These are phyloP conservation scores for Cyprinella venusta DNA, from an alignment of 2,797 vertebrate genomes.

Conservation along the genomic window DNA sequence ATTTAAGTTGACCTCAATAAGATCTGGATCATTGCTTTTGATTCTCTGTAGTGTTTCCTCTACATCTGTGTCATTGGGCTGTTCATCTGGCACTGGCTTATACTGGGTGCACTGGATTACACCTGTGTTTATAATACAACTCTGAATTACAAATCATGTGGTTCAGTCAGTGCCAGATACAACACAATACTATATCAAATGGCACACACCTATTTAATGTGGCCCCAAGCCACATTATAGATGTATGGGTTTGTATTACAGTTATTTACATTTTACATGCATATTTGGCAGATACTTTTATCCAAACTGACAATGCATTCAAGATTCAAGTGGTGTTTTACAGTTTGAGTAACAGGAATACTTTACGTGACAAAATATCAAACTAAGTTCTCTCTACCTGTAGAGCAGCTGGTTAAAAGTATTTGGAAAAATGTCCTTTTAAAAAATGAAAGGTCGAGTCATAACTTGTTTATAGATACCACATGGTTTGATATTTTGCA, in stretches of 20 bases:
- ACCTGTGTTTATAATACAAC: constrained; percentile 69
- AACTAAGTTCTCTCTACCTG: neutral
- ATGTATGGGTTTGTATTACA: neutral
- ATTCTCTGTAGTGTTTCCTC: constrained; percentile 89
- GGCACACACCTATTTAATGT: neutral
- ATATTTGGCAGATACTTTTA: neutral
- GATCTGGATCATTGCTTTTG: constrained; percentile 89
- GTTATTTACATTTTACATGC: neutral
- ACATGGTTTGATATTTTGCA: neutral
- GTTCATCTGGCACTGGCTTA: constrained; percentile 94
- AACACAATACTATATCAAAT: constrained; percentile 1
- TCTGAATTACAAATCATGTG: neutral
- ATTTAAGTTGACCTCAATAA: constrained; percentile 97
- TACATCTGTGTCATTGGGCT: constrained; percentile 92
- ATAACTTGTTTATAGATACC: neutral
- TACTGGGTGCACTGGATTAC: constrained; percentile 95
- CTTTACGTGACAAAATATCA: neutral
- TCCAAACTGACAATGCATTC: neutral
- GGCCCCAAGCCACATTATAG: neutral
- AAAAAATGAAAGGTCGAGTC: neutral
- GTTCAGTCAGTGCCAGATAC: neutral
- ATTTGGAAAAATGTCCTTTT: neutral
- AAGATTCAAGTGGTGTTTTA: neutral
- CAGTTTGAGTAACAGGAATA: neutral
- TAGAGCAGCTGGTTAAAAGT: neutral